Percentiles rank a stretch among this genome's conserved stretches.
These are phyloP conservation scores for Cyprinodon tularosa DNA, from an alignment of 2,113 vertebrate species.

Conservation along the genomic window DNA sequence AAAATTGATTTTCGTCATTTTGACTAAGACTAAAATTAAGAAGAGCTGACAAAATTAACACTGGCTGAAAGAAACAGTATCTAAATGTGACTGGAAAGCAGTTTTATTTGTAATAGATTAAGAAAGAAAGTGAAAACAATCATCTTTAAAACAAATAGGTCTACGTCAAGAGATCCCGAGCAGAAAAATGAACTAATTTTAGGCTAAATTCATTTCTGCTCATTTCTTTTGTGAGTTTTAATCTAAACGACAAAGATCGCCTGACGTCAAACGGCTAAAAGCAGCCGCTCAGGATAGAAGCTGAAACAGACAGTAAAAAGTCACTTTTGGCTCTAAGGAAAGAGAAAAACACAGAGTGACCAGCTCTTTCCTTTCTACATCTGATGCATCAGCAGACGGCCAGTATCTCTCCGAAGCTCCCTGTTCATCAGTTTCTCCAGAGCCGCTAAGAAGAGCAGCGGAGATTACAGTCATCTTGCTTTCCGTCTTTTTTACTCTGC, in stretches of 20 bases:
- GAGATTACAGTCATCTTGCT: constrained; percentile 57
- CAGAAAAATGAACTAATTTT: no score
- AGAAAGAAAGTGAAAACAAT: neutral
- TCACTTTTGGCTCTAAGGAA: neutral
- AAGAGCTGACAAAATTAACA: no score
- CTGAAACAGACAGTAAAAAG: neutral
- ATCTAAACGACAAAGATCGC: neutral
- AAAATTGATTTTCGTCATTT: no score
- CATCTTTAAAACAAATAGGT: no score
- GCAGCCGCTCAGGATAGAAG: neutral
- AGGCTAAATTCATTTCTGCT: no score
- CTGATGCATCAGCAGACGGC: constrained; percentile 48
- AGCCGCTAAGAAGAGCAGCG: constrained; percentile 36
- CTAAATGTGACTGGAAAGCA: neutral
- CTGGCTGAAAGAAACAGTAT: no score
- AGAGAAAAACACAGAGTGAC: neutral
- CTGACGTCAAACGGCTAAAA: neutral
- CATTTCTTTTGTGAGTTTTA: no score
- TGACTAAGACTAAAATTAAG: no score
- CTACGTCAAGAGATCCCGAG: no score
- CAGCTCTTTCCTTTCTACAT: constrained; percentile 45
- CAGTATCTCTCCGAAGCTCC: constrained; percentile 38
- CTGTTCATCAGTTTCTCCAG: constrained; percentile 63
- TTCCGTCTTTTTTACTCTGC: constrained; percentile 48
- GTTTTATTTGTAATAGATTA: neutral